Evolutionary conservation across 1,140 invertebrate species (phyloP).

Genomic region (Aphelinus atriplicis): DNA sequence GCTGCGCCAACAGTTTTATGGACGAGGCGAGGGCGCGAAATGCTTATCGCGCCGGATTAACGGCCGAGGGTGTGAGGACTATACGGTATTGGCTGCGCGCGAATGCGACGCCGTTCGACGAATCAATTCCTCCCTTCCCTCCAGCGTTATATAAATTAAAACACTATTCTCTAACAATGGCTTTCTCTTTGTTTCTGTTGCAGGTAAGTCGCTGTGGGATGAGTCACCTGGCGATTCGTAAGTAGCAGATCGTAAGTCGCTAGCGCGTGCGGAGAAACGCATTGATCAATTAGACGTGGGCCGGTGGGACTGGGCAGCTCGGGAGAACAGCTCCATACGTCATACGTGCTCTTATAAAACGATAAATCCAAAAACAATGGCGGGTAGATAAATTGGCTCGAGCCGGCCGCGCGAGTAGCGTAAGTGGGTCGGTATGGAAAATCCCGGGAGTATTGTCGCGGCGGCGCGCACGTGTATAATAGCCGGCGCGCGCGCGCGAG

Average conservation of each 20-base stretch:
- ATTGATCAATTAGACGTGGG: slow-evolving; percentile 11
- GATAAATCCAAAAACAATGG: slow-evolving; percentile 26
- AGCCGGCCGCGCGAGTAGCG: too few relatives aligned
- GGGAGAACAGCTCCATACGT: background rate
- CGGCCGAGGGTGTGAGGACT: background rate
- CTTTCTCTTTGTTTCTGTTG: slow-evolving; percentile 49
- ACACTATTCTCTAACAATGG: too few relatives aligned
- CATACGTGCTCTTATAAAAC: background rate
- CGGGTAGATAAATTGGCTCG: slow-evolving; percentile 14
- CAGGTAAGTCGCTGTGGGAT: slow-evolving; percentile 53
- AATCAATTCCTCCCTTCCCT: too few relatives aligned
- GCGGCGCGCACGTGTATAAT: slow-evolving; percentile 12
- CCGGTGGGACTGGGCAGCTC: background rate
- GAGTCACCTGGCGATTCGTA: slow-evolving; percentile 2
- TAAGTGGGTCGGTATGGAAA: slow-evolving; percentile 30
- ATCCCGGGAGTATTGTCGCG: slow-evolving; percentile 34
- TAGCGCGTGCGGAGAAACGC: background rate
- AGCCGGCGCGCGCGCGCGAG: slow-evolving; percentile 19
- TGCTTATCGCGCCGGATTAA: slow-evolving; percentile 21
- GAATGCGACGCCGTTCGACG: too few relatives aligned
- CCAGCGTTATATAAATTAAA: too few relatives aligned
- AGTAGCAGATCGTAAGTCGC: slow-evolving; percentile 19
- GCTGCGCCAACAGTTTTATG: too few relatives aligned
- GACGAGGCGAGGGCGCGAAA: background rate
- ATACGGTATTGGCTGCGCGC: too few relatives aligned